Evolutionary conservation across 2,888 invertebrate species (phyloP), one percentile per base, ranked within the genome.

Genomic region (Pimpla rufipes): DNA sequence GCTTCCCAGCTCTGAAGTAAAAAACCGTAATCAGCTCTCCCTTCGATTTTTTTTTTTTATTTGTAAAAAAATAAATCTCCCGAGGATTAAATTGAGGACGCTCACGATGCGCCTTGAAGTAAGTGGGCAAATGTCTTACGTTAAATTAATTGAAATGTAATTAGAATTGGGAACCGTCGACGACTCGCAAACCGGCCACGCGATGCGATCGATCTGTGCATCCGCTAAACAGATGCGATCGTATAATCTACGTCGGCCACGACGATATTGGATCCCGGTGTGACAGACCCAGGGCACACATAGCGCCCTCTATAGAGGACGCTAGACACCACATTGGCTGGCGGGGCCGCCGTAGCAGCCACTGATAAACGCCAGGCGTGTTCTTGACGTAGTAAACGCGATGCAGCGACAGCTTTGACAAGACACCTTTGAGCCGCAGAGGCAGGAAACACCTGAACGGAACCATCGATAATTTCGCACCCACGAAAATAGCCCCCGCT

Each of bases 161-260:
- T n/a, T n/a, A n/a, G n/a, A n/a, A n/a, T n/a, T n/a, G n/a, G n/a
- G n/a, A n/a, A n/a, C n/a, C n/a, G n/a, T n/a, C n/a, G n/a, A n/a
- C n/a, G n/a, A n/a, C n/a, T n/a, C n/a, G n/a, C n/a, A n/a, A n/a
- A 11, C 29, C 6, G 11, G 10, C n/a, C 29, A n/a, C 57, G 21
- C 40, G 74, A 75, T 70, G 52, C n/a, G 64, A 79, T 82, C 79
- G 68, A 79, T 79, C 74, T 70, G 62, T 82, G 74, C 75, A 75
- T 82, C 55, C 64, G 55, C 64, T 52, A 64, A 55, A 55, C 47
- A 57, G 70, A 67, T 74, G 45, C 29, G 64, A 70, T 70, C 68
- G 64, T 47, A 37, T 29, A 45, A 70, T 37, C 55, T 55, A n/a
- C n/a, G 75, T 75, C 52, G 64, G 55, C 55, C n/a, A 10, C 47